Evolutionary conservation across 2,113 vertebrate species (phyloP), one percentile per base, ranked within the genome.

Genomic region (Oryzias celebensis): DNA sequence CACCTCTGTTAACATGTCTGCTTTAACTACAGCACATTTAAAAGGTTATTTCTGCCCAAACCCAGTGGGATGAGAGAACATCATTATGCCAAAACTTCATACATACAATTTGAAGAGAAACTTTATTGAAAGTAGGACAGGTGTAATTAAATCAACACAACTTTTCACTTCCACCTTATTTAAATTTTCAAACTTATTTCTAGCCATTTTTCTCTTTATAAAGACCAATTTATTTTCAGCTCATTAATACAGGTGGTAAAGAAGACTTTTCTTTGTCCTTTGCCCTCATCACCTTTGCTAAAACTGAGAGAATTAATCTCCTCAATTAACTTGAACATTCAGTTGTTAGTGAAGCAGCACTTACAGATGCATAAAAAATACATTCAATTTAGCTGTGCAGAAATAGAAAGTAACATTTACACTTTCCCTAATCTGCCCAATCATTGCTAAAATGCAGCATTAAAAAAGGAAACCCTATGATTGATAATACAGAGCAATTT

Each of bases 111-210:
- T 56, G 55, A 57, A 71, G 70, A 66, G 61, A 42, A 81, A 65
- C 65, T 71, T 74, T 36, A 68, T 41, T 58, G 36, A 87, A 88
- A 85, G 82, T 82, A 78, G 81, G 81, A 85, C 81, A 80, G 85
- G 71, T 50, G 55, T 82, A 78, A 84, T 84, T 78, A 75, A 47
- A 77, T n/a, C 17, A 36, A 62, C 10, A 62, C 44, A 62, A n/a
- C 65, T 51, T 75, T 62, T 71, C 31, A 62, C 71, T 69, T 62
- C 15, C 51, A 15, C 14, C 52, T 50, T 42, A 65, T 62, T 68
- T 61, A 43, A 43, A 53, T n/a, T 17, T 41, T 18, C 44, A 36
- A 17, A 41, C 63, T 42, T 23, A n/a, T 62, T 58, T 76, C 53
- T 54, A 24, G 22, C 45, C n/a, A 0, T 4, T 46, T 67, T 41